Base-by-base conservation (phyloP, 2,888 invertebrate species). In the Philopedon plagiatum region DNA sequence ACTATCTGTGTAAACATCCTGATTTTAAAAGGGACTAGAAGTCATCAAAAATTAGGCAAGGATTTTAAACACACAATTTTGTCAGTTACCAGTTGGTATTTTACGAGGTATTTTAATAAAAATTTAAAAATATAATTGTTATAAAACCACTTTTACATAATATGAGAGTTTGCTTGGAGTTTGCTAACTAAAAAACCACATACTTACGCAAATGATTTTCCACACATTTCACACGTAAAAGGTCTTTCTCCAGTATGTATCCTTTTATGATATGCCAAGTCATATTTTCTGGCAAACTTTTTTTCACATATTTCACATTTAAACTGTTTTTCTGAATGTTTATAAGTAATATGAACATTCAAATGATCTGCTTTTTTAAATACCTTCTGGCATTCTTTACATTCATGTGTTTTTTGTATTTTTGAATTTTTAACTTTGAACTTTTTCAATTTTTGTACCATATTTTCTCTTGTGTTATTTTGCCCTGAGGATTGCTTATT, bases 161-260 rank as follows among this genome's bases (percentile, higher is more conserved):
- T n/a, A n/a, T n/a, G n/a, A n/a, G n/a, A n/a, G n/a, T n/a, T n/a
- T n/a, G n/a, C n/a, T n/a, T n/a, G n/a, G n/a, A n/a, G n/a, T n/a
- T n/a, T n/a, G n/a, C n/a, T n/a, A n/a, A n/a, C n/a, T n/a, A n/a
- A n/a, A n/a, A n/a, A n/a, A n/a, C n/a, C 23, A 29, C 13, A 63
- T 44, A 62, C 70, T 70, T 34, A 70, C 70, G 58, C 70, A 58
- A 70, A 70, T 21, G 63, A 70, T 44, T 64, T 70, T 39, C 63
- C 63, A 58, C 70, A 70, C 11, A 64, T 44, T 46, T 70, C 70
- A 64, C 70, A 70, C 19, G 56, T 70, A 58, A 58, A 64, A 3
- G 64, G 64, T 34, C 46, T 64, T 64, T 63, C 70, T 37, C 64
- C 70, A n/a, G 70, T 70, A 54, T 70, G 70, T 5, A 70, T 37